phyloP scores from a whole-genome alignment of 2,113 vertebrate genomes.

The Ellobius talpinus region DNA sequence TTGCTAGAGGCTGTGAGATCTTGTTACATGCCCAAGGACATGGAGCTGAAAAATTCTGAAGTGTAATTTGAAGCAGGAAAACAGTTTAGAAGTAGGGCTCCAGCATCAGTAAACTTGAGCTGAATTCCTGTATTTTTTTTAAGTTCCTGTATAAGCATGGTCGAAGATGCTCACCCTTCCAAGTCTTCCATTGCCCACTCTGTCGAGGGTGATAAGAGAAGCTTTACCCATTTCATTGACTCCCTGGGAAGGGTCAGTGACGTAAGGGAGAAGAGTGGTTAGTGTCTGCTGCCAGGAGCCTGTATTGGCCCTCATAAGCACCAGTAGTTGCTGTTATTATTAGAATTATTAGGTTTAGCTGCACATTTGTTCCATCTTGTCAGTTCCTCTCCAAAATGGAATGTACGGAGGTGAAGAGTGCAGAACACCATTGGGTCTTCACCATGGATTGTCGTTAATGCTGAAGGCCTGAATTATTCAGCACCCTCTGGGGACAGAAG shows the following conservation, averaged over 20 bases:
- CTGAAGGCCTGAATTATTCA: not conserved
- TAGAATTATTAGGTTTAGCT: not conserved
- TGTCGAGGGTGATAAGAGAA: not conserved
- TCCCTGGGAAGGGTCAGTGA: not conserved
- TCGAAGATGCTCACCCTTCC: not conserved
- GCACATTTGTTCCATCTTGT: not conserved
- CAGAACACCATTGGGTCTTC: not conserved
- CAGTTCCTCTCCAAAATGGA: not conserved
- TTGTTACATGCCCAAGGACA: conserved; percentile 15
- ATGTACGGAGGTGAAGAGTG: not conserved
- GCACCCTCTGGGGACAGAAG: not conserved
- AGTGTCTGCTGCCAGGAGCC: not conserved
- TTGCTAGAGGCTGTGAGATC: not conserved
- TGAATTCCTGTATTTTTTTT: not conserved
- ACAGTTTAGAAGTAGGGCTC: not conserved
- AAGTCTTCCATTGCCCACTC: not conserved
- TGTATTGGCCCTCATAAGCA: not conserved
- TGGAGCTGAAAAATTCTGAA: not conserved
- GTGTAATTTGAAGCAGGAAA: conserved; percentile 32
- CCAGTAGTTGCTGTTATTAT: not conserved
- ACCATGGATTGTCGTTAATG: not conserved
- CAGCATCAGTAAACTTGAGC: not conserved
- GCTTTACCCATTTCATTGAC: not conserved
- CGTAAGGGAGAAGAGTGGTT: not conserved
- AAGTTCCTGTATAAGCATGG: not conserved